Base-by-base conservation (phyloP, 2,888 invertebrate species). In the Melinopterus prodromus region DNA sequence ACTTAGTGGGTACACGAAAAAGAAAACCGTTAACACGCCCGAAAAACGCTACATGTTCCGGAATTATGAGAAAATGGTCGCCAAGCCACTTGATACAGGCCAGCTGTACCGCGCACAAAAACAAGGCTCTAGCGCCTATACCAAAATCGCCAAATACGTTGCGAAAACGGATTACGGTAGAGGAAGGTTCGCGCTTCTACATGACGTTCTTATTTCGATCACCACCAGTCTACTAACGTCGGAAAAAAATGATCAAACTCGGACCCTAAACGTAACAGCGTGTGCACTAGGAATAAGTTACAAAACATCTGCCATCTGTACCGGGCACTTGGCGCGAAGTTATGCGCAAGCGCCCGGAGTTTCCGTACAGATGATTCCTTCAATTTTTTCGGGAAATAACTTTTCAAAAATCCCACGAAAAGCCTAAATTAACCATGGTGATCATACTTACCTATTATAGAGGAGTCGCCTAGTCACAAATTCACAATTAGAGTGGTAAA, bases 261-360 rank as follows among this genome's bases (percentile, higher is more conserved):
- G 80, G 83, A 83, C 85, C 82, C 82, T 83, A 84, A 85, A 85
- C 84, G 83, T 84, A 84, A 84, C 85, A 84, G 86, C 87, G 86
- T 87, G 86, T 85, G 84, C 86, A 86, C 85, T 85, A 85, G 74
- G 83, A 83, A 84, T 85, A 86, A 84, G 87, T 88, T 89, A 89
- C 88, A 89, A 90, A 90, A 89, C 90, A 90, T 90, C 89, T 89
- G 89, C 89, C 89, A 89, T 89, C 89, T 89, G 89, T 88, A 88
- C 88, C 89, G 87, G 88, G 88, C 88, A 87, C 85, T 89, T 89
- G 89, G 90, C 90, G 90, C 89, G 89, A 89, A 89, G 84, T 83
- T 82, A 80, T 85, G 84, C 89, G 89, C 88, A 83, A 85, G 88
- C 88, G 88, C 84, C 82, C 77, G 78, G 75, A 78, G 78, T 82